phyloP scores from a whole-genome alignment of 1,140 invertebrate genomes.

The Amyelois transitella region DNA sequence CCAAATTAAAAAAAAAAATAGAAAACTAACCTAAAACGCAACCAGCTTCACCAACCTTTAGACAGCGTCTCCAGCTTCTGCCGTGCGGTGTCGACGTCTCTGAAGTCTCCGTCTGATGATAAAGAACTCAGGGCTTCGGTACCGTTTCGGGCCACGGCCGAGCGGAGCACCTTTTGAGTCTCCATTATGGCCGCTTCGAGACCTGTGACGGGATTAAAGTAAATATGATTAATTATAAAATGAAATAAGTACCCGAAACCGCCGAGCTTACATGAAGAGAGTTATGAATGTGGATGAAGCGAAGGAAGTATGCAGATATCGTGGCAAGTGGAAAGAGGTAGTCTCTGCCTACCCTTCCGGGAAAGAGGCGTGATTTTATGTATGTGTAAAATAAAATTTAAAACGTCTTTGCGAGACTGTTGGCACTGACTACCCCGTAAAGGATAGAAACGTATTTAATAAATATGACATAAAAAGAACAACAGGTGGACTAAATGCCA shows the following conservation, averaged over 20 bases:
- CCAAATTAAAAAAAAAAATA: not conserved
- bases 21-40: not conserved
- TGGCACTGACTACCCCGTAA: too few species aligned
- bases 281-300: too few species aligned
- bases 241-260: not conserved
- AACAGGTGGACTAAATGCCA: too few species aligned
- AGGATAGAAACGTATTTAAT: too few species aligned
- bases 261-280: too few species aligned
- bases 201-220: constrained; percentile 48
- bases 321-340: too few species aligned
- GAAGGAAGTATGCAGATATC: too few species aligned
- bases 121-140: constrained; percentile 31
- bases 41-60: constrained; percentile 41
- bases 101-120: constrained; percentile 34
- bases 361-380: too few species aligned
- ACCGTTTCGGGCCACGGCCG: constrained; percentile 37
- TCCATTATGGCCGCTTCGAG: constrained; percentile 74
- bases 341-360: too few species aligned
- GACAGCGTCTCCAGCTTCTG: constrained; percentile 55
- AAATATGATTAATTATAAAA: not conserved
- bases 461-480: too few species aligned
- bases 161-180: constrained; percentile 73
- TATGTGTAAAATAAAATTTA: too few species aligned
- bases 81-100: constrained; percentile 35
- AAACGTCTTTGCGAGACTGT: too few species aligned